Base-by-base conservation (phyloP, 2,888 invertebrate species). In the Ormia ochracea region DNA sequence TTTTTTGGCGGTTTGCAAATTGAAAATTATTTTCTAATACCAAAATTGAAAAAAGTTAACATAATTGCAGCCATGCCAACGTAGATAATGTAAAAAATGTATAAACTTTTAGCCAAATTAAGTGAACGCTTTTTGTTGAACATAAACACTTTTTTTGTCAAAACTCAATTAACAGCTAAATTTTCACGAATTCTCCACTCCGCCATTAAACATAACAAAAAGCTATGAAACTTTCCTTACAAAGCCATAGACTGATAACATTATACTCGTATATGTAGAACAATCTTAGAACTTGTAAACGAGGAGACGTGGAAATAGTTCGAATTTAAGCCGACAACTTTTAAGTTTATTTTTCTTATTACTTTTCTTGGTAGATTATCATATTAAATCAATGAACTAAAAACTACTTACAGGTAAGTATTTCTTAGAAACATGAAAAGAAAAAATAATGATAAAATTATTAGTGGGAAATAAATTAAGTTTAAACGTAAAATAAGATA, bases 61-160 rank as follows among this genome's bases (percentile, higher is more conserved):
- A 38, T n/a, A 26, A 36, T 3, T 28, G 28, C 38, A 63, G 17
- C 33, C 41, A 28, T 45, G 38, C 14, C 28, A 50, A 31, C 33
- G 6, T 43, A 12, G 31, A 56, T 31, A 23, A 50, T 17, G 36
- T 28, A 72, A 72, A 69, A 56, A 72, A 68, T 43, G 45, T 48
- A 69, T 72, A 76, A 80, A 80, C 76, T 80, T 76, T 75, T 28
- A 68, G 61, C 72, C 76, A 80, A 80, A 81, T 81, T 73, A 78
- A 81, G 81, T 78, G 68, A 65, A 58, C 36, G 45, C 12, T 79
- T 72, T 76, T 74, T 77, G 54, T 70, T 36, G 14, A 6, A 6
- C 6, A 41, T n/a, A 38, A 48, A 23, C 38, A 17, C 9, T 19
- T 36, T 31, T 68, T 72, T 48, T 66, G 21, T 28, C 26, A 23